Evolutionary conservation across 2,797 vertebrate genomes (phyloP).

Genomic region (Brachyalestes nurse): DNA sequence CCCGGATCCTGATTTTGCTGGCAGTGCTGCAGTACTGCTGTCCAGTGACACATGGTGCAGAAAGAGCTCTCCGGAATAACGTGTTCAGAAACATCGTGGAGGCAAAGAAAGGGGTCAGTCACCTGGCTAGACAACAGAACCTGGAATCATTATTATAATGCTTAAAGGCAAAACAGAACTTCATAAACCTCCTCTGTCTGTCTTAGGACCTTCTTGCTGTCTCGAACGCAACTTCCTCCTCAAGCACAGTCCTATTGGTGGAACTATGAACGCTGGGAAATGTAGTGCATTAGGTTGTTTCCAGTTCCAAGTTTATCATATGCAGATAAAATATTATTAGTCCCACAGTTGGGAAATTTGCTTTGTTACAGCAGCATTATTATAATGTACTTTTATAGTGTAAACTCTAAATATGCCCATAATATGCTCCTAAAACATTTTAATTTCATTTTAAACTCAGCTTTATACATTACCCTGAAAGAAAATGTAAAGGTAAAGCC

Average conservation of each 20-base stretch:
- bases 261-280: constrained; percentile 2
- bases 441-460: too few species aligned
- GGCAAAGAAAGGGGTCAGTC: neutral
- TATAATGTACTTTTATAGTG: too few species aligned
- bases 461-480: too few species aligned
- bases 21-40: constrained; percentile 34
- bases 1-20: constrained; percentile 45
- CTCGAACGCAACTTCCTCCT: constrained; percentile 27
- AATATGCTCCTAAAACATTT: too few species aligned
- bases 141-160: neutral
- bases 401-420: too few species aligned
- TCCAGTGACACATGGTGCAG: neutral
- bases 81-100: neutral
- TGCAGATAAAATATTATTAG: too few species aligned
- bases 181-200: neutral
- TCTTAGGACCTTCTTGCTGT: constrained; percentile 45
- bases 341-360: too few species aligned
- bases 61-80: constrained; percentile 6
- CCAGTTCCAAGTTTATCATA: neutral
- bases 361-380: too few species aligned
- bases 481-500: too few species aligned
- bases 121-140: neutral
- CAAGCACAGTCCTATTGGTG: constrained; percentile 32
- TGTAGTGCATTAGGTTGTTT: constrained; percentile 34
- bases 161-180: neutral